Percentiles rank a stretch among this genome's conserved stretches.
These are phyloP conservation scores for Malacoraja senta DNA, from an alignment of 2,797 vertebrate species.

Conservation along the genomic window DNA sequence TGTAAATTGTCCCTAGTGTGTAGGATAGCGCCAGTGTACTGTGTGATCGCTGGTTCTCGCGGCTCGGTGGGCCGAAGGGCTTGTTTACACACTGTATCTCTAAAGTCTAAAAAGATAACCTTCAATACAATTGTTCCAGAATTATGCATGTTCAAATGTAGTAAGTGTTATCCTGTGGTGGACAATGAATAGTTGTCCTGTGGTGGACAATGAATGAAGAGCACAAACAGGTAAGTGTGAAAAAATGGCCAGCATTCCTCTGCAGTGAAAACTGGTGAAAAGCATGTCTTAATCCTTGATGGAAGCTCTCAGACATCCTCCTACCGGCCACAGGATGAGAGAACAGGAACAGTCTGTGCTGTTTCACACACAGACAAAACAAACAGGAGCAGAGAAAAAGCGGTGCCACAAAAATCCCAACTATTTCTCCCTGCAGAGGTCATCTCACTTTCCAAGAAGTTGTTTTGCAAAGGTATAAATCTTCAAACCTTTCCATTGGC, in stretches of 20 bases:
- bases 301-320: conserved; percentile 19
- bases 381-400: conserved; percentile 6
- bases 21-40: no score
- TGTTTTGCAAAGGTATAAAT: conserved; percentile 31
- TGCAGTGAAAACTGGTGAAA: neutral
- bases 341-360: conserved; percentile 34
- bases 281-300: neutral
- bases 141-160: neutral
- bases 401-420: neutral
- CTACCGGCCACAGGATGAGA: conserved; percentile 29
- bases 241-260: neutral
- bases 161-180: neutral
- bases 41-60: no score
- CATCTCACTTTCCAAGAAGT: conserved; percentile 5
- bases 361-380: conserved; percentile 27
- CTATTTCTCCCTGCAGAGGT: conserved; percentile 1
- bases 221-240: neutral
- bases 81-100: no score
- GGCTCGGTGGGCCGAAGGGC: no score
- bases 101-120: neutral
- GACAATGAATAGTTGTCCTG: no score
- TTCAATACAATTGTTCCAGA: neutral
- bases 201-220: neutral
- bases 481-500: conserved; percentile 2
- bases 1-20: no score